Evolutionary conservation across 2,888 invertebrate species (phyloP).

Genomic region (Leptodirus hochenwartii): DNA sequence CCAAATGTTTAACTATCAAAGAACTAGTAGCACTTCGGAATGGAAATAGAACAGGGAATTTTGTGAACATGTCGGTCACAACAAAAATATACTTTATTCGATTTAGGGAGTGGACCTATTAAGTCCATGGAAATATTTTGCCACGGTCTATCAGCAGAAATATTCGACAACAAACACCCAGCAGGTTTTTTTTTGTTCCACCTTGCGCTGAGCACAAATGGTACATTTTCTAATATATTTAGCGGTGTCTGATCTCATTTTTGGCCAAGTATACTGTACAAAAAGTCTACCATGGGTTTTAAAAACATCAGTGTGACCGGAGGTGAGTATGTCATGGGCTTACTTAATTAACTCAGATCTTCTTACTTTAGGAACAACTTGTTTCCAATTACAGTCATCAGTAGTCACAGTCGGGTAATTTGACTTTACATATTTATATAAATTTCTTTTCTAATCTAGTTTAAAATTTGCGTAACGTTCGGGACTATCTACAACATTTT

Average conservation of each 20-base stretch:
- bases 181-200: slow-evolving; percentile 2
- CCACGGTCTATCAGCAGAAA: too few species aligned
- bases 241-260: neutral
- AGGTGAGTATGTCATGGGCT: neutral
- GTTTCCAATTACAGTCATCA: slow-evolving; percentile 1
- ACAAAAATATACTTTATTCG: slow-evolving; percentile 9
- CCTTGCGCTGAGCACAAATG: slow-evolving; percentile 3
- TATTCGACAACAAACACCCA: too few species aligned
- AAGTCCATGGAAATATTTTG: slow-evolving; percentile 12
- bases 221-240: neutral
- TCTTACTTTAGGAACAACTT: neutral
- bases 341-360: neutral
- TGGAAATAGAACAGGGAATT: slow-evolving; percentile 12
- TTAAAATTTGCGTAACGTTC: neutral
- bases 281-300: slow-evolving; percentile 2
- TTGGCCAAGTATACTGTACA: slow-evolving; percentile 4
- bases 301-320: slow-evolving; percentile 2
- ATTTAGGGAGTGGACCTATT: slow-evolving; percentile 12
- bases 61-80: slow-evolving; percentile 12
- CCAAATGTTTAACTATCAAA: slow-evolving; percentile 9
- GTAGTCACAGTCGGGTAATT: neutral
- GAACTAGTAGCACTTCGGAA: slow-evolving; percentile 10
- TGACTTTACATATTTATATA: neutral
- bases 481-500: slow-evolving; percentile 1
- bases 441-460: neutral